Percentiles rank a stretch among this genome's conserved stretches.
phyloP scores from a whole-genome alignment of 2,888 invertebrate species.

The Acronicta alni region DNA sequence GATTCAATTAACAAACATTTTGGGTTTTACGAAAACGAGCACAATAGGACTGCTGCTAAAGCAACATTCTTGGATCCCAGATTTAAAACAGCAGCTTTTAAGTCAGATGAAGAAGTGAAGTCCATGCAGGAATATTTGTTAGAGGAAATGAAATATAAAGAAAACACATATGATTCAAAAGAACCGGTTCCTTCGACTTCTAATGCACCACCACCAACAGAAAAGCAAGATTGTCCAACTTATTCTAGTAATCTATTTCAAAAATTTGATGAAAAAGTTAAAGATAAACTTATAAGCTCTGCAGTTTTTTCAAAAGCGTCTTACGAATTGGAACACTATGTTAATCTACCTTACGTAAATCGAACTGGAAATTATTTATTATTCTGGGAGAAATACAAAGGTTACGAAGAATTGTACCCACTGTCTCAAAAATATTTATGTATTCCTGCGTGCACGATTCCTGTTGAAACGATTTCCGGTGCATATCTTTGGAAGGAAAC shows the following conservation, averaged over 20 bases:
- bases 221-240: neutral
- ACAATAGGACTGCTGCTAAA: neutral
- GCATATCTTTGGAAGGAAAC: no score
- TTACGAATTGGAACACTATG: neutral
- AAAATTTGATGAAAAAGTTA: slow-evolving; percentile 1
- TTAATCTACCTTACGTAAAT: no score
- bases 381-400: neutral
- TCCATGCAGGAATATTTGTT: neutral
- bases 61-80: slow-evolving; percentile 23
- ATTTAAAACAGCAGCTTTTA: neutral
- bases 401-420: neutral
- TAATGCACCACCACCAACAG: neutral
- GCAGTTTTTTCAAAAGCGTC: neutral
- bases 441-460: slow-evolving; percentile 7
- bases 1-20: neutral
- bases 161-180: neutral
- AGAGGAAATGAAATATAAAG: neutral
- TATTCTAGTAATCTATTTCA: neutral
- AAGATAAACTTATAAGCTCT: neutral
- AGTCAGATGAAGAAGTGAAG: neutral
- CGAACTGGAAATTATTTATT: neutral
- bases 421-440: slow-evolving; percentile 17
- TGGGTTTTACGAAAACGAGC: neutral
- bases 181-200: neutral
- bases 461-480: slow-evolving; percentile 3